phyloP scores from a whole-genome alignment of 2,113 vertebrate genomes.

The Boleophthalmus pectinirostris region DNA sequence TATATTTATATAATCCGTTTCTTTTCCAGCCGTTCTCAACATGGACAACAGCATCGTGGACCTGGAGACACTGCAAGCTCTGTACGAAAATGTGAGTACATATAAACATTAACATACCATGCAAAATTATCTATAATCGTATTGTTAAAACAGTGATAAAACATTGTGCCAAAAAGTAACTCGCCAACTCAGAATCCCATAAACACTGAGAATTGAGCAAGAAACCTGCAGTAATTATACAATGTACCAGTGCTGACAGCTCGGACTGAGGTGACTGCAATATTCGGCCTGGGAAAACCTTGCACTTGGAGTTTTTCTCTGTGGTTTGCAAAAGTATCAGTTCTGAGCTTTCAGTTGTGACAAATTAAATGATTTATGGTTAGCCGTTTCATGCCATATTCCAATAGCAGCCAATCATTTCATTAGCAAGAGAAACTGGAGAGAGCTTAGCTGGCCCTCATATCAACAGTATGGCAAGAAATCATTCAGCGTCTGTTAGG shows the following conservation, averaged over 20 bases:
- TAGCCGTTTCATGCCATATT: constrained; percentile 54
- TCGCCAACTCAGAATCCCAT: constrained; percentile 41
- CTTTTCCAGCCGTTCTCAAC: constrained; percentile 88
- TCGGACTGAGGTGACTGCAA: constrained; percentile 42
- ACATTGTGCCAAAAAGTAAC: constrained; percentile 6
- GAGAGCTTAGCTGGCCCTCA: constrained; percentile 17
- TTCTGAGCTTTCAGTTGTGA: constrained; percentile 57
- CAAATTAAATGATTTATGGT: constrained; percentile 61
- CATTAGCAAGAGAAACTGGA: constrained; percentile 57
- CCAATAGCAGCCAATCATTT: constrained; percentile 56
- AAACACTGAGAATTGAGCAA: constrained; percentile 54
- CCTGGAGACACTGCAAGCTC: constrained; percentile 94
- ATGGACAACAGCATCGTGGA: constrained; percentile 96
- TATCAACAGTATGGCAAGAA: constrained; percentile 49
- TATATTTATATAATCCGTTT: constrained; percentile 47
- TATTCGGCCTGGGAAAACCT: constrained; percentile 43
- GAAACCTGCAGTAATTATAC: constrained; percentile 40
- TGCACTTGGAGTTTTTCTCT: constrained; percentile 28
- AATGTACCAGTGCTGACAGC: constrained; percentile 51
- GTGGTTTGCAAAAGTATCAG: constrained; percentile 46
- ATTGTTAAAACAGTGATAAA: constrained; percentile 30
- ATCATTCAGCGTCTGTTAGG: constrained; percentile 45
- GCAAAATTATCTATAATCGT: constrained; percentile 22
- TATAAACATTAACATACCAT: not conserved
- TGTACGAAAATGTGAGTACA: constrained; percentile 97